These are phyloP conservation scores for Calidris pygmaea DNA, from an alignment of 2,113 vertebrate species.

Conservation along the genomic window DNA sequence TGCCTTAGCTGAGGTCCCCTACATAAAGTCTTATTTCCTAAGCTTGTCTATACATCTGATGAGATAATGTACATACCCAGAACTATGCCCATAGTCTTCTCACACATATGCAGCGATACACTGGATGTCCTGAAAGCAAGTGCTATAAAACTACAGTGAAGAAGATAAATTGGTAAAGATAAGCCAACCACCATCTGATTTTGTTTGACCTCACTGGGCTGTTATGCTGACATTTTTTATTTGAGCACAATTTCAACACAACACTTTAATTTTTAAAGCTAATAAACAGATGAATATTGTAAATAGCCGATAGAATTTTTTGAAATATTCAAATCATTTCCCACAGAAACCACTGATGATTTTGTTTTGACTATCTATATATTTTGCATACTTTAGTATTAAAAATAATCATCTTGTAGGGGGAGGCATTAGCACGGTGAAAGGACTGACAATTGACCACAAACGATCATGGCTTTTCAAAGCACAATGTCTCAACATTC, in stretches of 20 bases:
- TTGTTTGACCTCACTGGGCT: background rate
- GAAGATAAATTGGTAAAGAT: background rate
- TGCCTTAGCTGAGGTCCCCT: background rate
- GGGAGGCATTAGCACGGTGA: fast-evolving
- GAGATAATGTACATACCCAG: background rate
- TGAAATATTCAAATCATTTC: background rate
- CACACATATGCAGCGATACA: background rate
- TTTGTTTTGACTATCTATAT: background rate
- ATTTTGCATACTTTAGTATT: background rate
- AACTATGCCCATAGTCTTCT: background rate
- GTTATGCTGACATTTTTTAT: background rate
- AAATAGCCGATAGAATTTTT: background rate
- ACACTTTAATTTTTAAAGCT: background rate
- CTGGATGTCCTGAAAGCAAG: background rate
- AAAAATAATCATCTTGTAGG: background rate
- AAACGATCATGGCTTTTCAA: background rate
- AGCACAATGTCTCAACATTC: background rate
- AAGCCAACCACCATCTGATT: background rate
- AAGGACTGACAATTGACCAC: background rate
- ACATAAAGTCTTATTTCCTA: background rate
- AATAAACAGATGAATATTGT: background rate
- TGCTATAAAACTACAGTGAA: background rate
- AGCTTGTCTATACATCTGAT: background rate
- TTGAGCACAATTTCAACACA: background rate
- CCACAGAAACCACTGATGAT: background rate